These are phyloP conservation scores for Halcyon badia DNA, from an alignment of 2,797 vertebrate species.

Conservation along the genomic window DNA sequence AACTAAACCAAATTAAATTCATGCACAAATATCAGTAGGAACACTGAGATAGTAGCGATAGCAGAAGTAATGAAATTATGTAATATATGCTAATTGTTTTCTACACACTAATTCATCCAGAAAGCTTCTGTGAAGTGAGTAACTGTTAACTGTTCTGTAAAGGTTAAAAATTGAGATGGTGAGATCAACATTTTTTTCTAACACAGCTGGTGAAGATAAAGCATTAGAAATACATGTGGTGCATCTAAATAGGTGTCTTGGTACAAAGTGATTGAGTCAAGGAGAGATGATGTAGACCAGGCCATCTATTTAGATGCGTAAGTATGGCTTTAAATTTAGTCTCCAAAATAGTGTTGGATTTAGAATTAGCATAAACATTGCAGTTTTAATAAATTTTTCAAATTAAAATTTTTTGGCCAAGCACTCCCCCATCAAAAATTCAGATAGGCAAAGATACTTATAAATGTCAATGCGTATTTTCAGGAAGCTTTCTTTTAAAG, in stretches of 20 bases:
- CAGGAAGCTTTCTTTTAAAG: neutral
- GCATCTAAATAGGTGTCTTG: neutral
- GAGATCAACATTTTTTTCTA: neutral
- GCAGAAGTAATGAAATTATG: conserved; percentile 58
- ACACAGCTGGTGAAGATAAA: neutral
- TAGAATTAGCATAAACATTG: neutral
- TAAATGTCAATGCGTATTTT: neutral
- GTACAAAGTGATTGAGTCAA: neutral
- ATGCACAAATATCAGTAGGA: neutral
- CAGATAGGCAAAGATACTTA: neutral
- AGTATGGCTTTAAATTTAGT: neutral
- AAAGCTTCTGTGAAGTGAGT: neutral
- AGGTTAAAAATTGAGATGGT: neutral
- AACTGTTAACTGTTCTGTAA: neutral
- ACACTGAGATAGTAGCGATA: neutral
- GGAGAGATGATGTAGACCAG: neutral
- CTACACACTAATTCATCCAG: conserved; percentile 11
- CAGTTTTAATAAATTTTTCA: neutral
- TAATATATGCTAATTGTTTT: conserved; percentile 40
- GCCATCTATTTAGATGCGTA: neutral
- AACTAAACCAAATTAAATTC: neutral
- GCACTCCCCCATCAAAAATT: neutral
- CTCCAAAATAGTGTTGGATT: neutral
- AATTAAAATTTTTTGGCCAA: neutral
- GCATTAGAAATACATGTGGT: neutral